Conservation (phyloP, 2,888 invertebrate species). For the Autographa pulchrina region DNA sequence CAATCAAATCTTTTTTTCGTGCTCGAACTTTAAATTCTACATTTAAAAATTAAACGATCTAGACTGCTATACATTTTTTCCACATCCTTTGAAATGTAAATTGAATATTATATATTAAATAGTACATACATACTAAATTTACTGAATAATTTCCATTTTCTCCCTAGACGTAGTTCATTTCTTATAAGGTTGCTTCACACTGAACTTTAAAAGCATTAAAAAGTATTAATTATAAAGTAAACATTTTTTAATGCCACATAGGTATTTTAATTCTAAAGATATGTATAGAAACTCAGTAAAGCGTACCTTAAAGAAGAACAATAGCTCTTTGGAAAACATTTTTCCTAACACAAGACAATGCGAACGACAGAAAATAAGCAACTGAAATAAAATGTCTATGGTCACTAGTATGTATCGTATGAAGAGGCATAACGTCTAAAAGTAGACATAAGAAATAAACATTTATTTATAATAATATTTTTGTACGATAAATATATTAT, state of each 20-base stretch:
- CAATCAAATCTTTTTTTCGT: constrained; percentile 25
- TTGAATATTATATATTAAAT: constrained; percentile 45
- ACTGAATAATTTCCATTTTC: constrained; percentile 71
- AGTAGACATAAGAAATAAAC: not conserved
- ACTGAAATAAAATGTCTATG: no score
- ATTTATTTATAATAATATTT: not conserved
- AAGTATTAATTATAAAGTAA: not conserved
- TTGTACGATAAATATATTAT: not conserved
- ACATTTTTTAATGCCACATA: not conserved
- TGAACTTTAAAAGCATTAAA: not conserved
- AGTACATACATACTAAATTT: constrained; percentile 65
- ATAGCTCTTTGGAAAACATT: not conserved
- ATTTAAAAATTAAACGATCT: constrained; percentile 46
- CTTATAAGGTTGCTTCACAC: constrained; percentile 59
- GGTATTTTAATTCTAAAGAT: not conserved
- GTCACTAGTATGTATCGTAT: no score
- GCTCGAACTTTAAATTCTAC: constrained; percentile 36
- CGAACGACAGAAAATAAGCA: not conserved
- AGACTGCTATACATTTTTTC: constrained; percentile 42
- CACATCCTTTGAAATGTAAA: constrained; percentile 48
- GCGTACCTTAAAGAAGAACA: not conserved
- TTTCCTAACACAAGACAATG: not conserved
- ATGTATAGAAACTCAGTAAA: not conserved
- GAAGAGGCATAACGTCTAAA: not conserved
- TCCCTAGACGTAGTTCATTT: constrained; percentile 69